Evolutionary conservation across 2,888 invertebrate genomes (phyloP), one percentile per base, ranked within the genome.

Genomic region (Oegoconia quadripuncta): DNA sequence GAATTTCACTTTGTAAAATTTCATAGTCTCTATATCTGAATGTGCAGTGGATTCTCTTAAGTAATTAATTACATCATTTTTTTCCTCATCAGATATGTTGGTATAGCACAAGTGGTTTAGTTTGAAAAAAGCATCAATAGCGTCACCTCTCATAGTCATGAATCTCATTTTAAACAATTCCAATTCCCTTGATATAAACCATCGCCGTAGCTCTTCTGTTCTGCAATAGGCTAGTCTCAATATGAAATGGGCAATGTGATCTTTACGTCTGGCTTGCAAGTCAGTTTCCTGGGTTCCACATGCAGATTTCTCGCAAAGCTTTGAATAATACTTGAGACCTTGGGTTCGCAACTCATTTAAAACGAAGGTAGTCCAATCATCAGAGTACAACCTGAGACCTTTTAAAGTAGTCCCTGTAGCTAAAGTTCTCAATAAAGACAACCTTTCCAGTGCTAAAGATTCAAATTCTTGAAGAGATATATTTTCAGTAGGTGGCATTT

Each of bases 201-300:
- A 99, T 42, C 90, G 90, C 20, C 94, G 88, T 23, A 96, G 83
- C 39, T 98, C 97, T 51, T 95, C 94, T 14, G 93, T 93, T 59
- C 94, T 90, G 66, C 97, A 98, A 75, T 96, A 98, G 0, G 97
- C 97, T 40, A 99, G 77, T 39, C 98, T 89, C 2, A 99, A 86
- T 55, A 98, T 95, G 71, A 95, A 98, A 74, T 99, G 99, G 1
- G 98, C 96, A 34, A 98, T 90, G 60, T 95, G 93, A 76, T 99
- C 99, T 45, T 91, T 90, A 20, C 90, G 89, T 38, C 95, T 89
- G 1, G 91, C 90, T 64, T 92, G 90, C 28, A 92, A 67, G 60
- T 93, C 92, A 1, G 78, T 64, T 44, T 93, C 92, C 9, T 82
- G 83, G 26, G 89, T 88, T 5, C 84, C 80, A 55, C 81, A 88